Evolutionary conservation across 2,888 invertebrate species (phyloP).

Genomic region (Eudasyphora cyanicolor): DNA sequence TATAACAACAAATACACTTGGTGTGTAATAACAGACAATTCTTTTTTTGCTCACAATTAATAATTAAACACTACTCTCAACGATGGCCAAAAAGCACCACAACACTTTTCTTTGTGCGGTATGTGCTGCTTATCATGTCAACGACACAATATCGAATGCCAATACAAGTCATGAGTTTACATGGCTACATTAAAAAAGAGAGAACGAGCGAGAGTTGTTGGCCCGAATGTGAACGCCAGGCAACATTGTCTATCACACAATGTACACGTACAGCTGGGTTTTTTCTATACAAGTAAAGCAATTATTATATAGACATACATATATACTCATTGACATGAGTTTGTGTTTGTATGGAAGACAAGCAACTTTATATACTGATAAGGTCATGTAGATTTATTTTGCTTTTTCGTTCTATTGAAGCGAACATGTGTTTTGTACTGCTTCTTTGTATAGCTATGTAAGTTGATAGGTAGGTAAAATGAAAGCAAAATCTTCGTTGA

Average conservation of each 20-base stretch:
- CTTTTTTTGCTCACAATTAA: not conserved
- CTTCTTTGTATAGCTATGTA: too few relatives aligned
- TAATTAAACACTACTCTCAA: not conserved
- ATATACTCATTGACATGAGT: not conserved
- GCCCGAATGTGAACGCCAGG: not conserved
- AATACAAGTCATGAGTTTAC: not conserved
- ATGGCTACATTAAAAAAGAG: not conserved
- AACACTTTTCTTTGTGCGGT: not conserved
- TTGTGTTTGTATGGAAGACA: not conserved
- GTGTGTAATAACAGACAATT: not conserved
- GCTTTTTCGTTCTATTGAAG: too few relatives aligned
- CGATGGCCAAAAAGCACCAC: not conserved
- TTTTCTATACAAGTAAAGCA: not conserved
- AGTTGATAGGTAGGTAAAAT: not conserved
- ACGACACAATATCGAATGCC: slow-evolving; percentile 20
- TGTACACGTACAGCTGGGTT: not conserved
- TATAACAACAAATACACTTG: not conserved
- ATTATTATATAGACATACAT: too few relatives aligned
- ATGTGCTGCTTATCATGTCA: slow-evolving; percentile 7
- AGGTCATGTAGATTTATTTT: not conserved
- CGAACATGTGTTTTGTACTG: too few relatives aligned
- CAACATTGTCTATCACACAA: too few relatives aligned
- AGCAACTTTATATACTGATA: not conserved
- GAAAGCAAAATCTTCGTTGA: too few relatives aligned
- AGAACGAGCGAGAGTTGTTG: not conserved